These are phyloP conservation scores for Metellina segmentata DNA, from an alignment of 2,888 invertebrate species.

Conservation along the genomic window DNA sequence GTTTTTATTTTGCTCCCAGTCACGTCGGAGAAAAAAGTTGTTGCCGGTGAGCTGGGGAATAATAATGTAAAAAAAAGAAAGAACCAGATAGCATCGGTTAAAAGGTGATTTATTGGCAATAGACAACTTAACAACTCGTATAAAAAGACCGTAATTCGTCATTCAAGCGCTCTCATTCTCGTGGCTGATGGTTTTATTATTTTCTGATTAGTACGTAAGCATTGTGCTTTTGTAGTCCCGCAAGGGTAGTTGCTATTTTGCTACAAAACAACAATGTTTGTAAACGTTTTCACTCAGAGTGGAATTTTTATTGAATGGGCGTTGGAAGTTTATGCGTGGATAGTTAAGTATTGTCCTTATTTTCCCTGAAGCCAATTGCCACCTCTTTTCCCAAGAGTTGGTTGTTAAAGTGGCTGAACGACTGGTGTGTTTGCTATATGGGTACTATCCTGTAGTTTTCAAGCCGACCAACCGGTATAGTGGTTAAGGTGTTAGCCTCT, in stretches of 20 bases:
- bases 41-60: background rate
- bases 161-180: conserved; percentile 24
- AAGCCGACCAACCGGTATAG: too few relatives aligned
- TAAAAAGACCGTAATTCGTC: conserved; percentile 64
- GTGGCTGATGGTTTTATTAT: conserved; percentile 35
- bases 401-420: too few relatives aligned
- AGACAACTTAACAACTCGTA: conserved; percentile 71
- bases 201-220: background rate
- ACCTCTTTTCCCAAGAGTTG: too few relatives aligned
- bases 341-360: too few relatives aligned
- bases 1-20: conserved; percentile 6
- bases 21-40: background rate
- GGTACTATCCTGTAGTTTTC: too few relatives aligned
- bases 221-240: background rate
- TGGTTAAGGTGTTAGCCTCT: too few relatives aligned
- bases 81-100: conserved; percentile 55
- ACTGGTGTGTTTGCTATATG: too few relatives aligned
- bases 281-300: background rate
- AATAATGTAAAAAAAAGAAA: conserved; percentile 20
- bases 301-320: too few relatives aligned
- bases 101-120: conserved; percentile 72
- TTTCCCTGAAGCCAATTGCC: too few relatives aligned
- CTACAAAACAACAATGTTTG: background rate
- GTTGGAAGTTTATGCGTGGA: too few relatives aligned
- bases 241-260: background rate